Base-by-base conservation (phyloP, 2,797 vertebrate species). In the Cygnus olor region DNA sequence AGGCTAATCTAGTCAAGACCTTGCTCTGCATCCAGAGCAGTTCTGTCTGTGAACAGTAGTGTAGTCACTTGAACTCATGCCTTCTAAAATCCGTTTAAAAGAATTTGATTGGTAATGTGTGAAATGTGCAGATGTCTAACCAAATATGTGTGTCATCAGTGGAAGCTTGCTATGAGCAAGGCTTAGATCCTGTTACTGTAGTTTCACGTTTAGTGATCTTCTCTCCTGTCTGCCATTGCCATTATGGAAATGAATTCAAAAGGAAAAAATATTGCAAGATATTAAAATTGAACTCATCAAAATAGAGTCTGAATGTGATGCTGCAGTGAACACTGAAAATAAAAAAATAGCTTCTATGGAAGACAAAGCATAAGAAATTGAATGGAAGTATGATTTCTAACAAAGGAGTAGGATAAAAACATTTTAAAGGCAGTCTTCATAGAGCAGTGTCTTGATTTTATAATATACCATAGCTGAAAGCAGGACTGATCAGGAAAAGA, bases 251-350 rank as follows among this genome's bases (percentile, higher is more conserved):
- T 72, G 10, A 88, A 91, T 92, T 71, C 5, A 74, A 81, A 91
- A 95, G 80, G 34, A 58, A 74, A 95, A 96, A 79, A n/a, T 13
- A 87, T 83, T 3, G 3, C 77, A 94, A 84, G 71, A 89, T 95
- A 93, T 96, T 97, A 96, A 96, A 97, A 97, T 85, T 92, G 73
- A 77, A 65, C 28, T 89, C 69, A 90, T 90, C 92, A 81, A 96
- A 95, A 81, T 88, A 56, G 32, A 68, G 56, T 68, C 92, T 91
- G 72, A 88, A 82, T 81, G 78, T 78, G 71, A 81, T 71, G 58
- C 85, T 76, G n/a, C 11, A 74, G 57, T 83, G 65, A 82, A 63
- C 51, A 65, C 45, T 94, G 96, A 96, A 94, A 97, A 94, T 86
- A 91, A 96, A 97, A 56, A 56, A 97, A 95, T 96, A 85, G 28